Base-by-base conservation (phyloP, 2,797 vertebrate genomes). In the Lemur catta region DNA sequence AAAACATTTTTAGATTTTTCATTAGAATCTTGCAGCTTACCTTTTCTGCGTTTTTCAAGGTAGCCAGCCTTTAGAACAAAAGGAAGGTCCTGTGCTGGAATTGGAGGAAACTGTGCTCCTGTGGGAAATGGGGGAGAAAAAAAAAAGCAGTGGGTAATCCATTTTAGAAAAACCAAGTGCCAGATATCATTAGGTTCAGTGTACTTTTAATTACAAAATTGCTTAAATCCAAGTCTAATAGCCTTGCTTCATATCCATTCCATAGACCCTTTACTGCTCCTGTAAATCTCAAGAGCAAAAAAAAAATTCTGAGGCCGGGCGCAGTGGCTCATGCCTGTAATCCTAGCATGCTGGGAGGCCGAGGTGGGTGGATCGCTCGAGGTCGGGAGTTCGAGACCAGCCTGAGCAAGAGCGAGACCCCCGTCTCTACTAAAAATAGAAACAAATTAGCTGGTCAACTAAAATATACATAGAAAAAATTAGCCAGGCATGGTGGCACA, bases 1-100 rank as follows among this genome's bases (percentile, higher is more conserved):
- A 86, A 67, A 63, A 6, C 18, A 12, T n/a, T 72, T 65, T 84
- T 33, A 76, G 24, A 55, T 4, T 93, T 95, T 57, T 80, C 28
- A 52, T 38, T 63, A 46, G 57, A 74, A 43, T 55, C 76, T 79
- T 6, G 33, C 0, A 41, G 84, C 84, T 55, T 97, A 99, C 99
- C 99, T 98, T 99, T 99, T 96, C 99, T 99, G 84, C 99, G 99
- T 98, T 99, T 99, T 98, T 99, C 99, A 74, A 99, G 99, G 97
- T 99, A 99, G 82, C 99, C 99, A 55, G 99, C 98, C 97, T 99
- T 99, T 95, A 99, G 98, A 97, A 99, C 98, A 72, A 98, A 99
- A 1, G 97, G 97, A 95, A 99, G 99, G 94, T 99, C 99, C 96
- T 99, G 99, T 78, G 99, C 99, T 52, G 99, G 99, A 97, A 99